These are phyloP conservation scores for Strigamia crassipes DNA, from an alignment of 2,888 invertebrate species.

Conservation along the genomic window DNA sequence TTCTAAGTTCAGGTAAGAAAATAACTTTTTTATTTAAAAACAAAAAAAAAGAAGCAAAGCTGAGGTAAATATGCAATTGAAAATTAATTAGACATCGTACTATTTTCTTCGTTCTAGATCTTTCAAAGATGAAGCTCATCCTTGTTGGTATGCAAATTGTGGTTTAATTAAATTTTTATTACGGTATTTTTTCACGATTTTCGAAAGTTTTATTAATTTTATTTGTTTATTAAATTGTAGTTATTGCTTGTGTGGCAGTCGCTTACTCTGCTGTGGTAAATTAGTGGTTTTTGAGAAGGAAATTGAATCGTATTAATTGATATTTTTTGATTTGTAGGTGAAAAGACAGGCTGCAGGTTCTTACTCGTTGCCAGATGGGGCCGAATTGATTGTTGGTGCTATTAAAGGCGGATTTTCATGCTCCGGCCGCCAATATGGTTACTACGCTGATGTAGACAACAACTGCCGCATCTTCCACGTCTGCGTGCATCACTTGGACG, in stretches of 20 bases:
- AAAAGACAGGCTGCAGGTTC: slow-evolving; percentile 38
- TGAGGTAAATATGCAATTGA: neutral
- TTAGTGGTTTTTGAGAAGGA: neutral
- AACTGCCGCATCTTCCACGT: slow-evolving; percentile 52
- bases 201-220: neutral
- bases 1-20: neutral
- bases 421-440: slow-evolving; percentile 53
- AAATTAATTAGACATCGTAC: neutral
- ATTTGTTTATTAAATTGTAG: neutral
- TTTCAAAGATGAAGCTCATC: slow-evolving; percentile 5
- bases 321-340: neutral
- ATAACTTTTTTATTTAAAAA: neutral
- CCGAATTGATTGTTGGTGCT: slow-evolving; percentile 53
- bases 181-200: neutral
- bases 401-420: slow-evolving; percentile 54
- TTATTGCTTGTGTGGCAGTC: neutral
- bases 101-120: neutral
- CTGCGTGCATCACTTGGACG: slow-evolving; percentile 50
- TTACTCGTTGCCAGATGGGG: slow-evolving; percentile 51
- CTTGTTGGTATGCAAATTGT: neutral
- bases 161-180: neutral
- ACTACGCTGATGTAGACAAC: slow-evolving; percentile 52
- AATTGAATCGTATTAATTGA: neutral
- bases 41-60: neutral
- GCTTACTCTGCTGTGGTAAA: neutral